Evolutionary conservation across 1,140 invertebrate species (phyloP), one percentile per base, ranked within the genome.

Genomic region (Zaprionus camerounensis): DNA sequence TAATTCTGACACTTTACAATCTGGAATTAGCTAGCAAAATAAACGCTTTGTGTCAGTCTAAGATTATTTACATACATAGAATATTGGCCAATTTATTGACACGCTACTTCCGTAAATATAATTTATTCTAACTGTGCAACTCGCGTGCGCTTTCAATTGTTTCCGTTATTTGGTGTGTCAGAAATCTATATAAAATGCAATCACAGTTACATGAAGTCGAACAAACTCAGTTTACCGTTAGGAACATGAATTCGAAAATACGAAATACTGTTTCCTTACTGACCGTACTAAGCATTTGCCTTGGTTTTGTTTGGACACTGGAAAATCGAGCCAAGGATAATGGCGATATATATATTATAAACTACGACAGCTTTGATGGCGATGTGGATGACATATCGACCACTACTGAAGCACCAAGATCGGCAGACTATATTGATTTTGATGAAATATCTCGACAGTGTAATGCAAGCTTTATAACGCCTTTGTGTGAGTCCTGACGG

Each of bases 381-480:
- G 84, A 87, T 69, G 31, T 90, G 28, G 84, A 87, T 66, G 84
- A 87, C 26, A 76, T 87, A 66, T 81, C 81, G 26, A 90, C 84
- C 11, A 87, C 84, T 1, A 87, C 84, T 5, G 7, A 28, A 53
- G 71, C 59, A 15, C 59, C 84, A 11, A 68, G 41, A 31, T 75
- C 75, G 20, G 36, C 57, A 5, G 66, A 58, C n/a, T 87, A 49
- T 41, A 59, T 91, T 53, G 84, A 92, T 77, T 80, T 91, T 2
- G 75, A 91, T 28, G 80, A 77, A 7, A 51, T 92, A 7, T 68
- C 62, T 31, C 67, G 65, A 1, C 38, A 41, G 1, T 92, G 91
- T 55, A 92, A 92, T 78, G 49, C 81, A 1, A 92, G 90, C 74
- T 92, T 92, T 66, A 77, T 86, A 24, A 92, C 81, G 20, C 57